Evolutionary conservation across 2,888 invertebrate genomes (phyloP).

Genomic region (Hanleya hanleyi): DNA sequence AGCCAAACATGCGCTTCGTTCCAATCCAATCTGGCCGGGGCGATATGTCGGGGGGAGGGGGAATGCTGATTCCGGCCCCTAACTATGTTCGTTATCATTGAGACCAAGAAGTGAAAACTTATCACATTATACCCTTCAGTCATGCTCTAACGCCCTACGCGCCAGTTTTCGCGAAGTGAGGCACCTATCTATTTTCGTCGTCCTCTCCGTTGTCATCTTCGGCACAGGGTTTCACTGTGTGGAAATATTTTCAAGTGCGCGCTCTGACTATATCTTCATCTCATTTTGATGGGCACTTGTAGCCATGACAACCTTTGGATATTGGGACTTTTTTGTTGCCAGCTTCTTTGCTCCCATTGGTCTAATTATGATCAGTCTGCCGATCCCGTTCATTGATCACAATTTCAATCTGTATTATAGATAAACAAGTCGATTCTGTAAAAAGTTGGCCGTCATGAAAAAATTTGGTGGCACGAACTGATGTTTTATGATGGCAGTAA

Average conservation of each 20-base stretch:
- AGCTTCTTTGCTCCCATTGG: not conserved
- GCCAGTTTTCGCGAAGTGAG: slow-evolving; percentile 5
- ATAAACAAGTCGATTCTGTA: not conserved
- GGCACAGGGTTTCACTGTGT: not conserved
- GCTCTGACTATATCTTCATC: not conserved
- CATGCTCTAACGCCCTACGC: not conserved
- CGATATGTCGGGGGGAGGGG: no score
- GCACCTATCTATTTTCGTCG: not conserved
- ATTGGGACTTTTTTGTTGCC: not conserved
- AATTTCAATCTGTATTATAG: not conserved
- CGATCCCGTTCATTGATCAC: not conserved
- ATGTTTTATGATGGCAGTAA: no score
- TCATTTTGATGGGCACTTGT: not conserved
- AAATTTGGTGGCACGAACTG: no score
- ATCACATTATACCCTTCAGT: no score
- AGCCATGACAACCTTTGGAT: not conserved
- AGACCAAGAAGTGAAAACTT: no score
- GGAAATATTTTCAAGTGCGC: not conserved
- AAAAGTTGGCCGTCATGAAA: no score
- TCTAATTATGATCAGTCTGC: not conserved
- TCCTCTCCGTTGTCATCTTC: not conserved
- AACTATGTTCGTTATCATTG: no score
- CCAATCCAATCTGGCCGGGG: no score
- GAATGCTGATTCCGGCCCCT: no score
- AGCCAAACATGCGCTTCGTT: no score